Evolutionary conservation across 2,797 vertebrate species (phyloP).

Genomic region (Ambastaia sidthimunki): DNA sequence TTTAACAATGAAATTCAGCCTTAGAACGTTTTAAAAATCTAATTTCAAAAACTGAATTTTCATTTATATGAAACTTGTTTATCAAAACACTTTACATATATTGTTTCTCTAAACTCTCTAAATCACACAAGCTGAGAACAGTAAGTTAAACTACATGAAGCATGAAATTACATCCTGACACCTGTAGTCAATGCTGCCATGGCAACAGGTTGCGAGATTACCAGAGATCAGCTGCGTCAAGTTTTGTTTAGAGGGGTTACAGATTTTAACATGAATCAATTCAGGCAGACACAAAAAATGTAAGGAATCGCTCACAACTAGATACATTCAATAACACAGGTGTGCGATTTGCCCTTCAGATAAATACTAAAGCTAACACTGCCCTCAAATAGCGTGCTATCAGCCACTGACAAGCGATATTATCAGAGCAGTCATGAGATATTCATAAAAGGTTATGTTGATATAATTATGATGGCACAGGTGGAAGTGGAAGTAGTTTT

Average conservation of each 20-base stretch:
- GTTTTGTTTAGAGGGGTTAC: slow-evolving; percentile 35
- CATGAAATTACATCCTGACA: slow-evolving; percentile 52
- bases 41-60: too few species aligned
- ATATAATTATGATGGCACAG: neutral
- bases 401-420: neutral
- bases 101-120: slow-evolving; percentile 45
- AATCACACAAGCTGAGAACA: slow-evolving; percentile 51
- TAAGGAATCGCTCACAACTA: slow-evolving; percentile 2
- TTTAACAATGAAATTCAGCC: neutral
- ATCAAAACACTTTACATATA: slow-evolving; percentile 1
- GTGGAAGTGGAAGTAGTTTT: neutral
- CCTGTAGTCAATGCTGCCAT: slow-evolving; percentile 56
- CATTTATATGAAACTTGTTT: slow-evolving; percentile 1
- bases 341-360: neutral
- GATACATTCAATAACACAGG: slow-evolving; percentile 8
- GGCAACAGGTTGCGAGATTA: slow-evolving; percentile 58
- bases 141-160: slow-evolving; percentile 44
- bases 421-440: neutral
- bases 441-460: neutral
- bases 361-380: neutral
- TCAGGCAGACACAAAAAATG: slow-evolving; percentile 27
- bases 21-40: neutral
- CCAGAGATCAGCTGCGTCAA: slow-evolving; percentile 33
- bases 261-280: slow-evolving; percentile 36
- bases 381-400: neutral